These are phyloP conservation scores for Lepidocyrtinus sp. DNA, from an alignment of 2,888 invertebrate genomes.

Conservation along the genomic window DNA sequence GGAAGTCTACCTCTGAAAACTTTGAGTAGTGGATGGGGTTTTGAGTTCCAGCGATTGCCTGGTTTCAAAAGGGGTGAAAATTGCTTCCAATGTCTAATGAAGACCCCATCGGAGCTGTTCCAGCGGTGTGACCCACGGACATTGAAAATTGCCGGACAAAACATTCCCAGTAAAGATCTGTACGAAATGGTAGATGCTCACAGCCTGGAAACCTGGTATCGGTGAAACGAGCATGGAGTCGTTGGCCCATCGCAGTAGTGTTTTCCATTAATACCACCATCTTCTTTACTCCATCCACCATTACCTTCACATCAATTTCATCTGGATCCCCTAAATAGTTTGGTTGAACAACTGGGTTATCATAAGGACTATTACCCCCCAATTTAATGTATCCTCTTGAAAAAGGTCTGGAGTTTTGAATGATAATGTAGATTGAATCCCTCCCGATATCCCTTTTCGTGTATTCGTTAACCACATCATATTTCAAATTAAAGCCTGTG, in stretches of 20 bases:
- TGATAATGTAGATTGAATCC: slow-evolving; percentile 42
- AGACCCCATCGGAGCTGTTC: slow-evolving; percentile 58
- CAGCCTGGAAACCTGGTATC: slow-evolving; percentile 40
- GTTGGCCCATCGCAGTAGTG: slow-evolving; percentile 41
- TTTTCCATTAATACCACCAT: slow-evolving; percentile 56
- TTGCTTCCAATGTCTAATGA: no score
- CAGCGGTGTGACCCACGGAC: slow-evolving; percentile 63
- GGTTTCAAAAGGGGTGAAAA: no score
- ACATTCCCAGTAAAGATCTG: slow-evolving; percentile 65
- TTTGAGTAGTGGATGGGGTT: no score
- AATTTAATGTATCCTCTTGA: slow-evolving; percentile 60
- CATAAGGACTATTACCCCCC: slow-evolving; percentile 58
- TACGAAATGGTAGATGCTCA: slow-evolving; percentile 8
- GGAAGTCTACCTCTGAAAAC: no score
- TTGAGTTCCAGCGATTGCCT: no score
- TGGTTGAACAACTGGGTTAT: slow-evolving; percentile 63
- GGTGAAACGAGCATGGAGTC: slow-evolving; percentile 52
- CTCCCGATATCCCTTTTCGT: slow-evolving; percentile 30
- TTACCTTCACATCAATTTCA: slow-evolving; percentile 59
- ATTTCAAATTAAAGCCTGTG: slow-evolving; percentile 58
- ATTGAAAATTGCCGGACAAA: slow-evolving; percentile 58
- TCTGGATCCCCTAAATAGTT: slow-evolving; percentile 61
- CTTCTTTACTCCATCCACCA: slow-evolving; percentile 63
- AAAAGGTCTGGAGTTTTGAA: slow-evolving; percentile 50
- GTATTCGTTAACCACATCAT: slow-evolving; percentile 55